Percentiles rank a stretch among this genome's conserved stretches.
phyloP scores from a whole-genome alignment of 1,140 invertebrate species.

The Drosophila gunungcola region DNA sequence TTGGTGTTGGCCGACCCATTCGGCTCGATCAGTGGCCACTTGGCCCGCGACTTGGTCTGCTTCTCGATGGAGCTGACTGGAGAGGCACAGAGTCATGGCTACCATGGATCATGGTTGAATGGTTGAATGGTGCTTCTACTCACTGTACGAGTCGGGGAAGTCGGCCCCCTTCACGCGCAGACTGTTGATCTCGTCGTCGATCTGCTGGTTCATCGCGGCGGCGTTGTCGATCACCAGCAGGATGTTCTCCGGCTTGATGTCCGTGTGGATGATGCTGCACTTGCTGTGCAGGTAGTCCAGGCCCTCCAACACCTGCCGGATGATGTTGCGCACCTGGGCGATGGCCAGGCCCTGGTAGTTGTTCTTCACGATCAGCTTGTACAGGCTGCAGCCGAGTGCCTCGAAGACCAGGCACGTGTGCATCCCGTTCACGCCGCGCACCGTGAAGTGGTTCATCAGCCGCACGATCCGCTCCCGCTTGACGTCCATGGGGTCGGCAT shows the following conservation, averaged over 20 bases:
- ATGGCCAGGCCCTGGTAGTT: conserved; percentile 99
- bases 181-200: conserved; percentile 94
- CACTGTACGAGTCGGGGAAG: conserved; percentile 84
- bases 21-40: conserved; percentile 81
- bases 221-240: conserved; percentile 94
- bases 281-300: conserved; percentile 98
- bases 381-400: conserved; percentile 98
- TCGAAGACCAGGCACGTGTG: conserved; percentile 99
- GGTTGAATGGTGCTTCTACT: not conserved
- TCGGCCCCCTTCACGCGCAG: conserved; percentile 87
- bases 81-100: not conserved
- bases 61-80: conserved; percentile 84
- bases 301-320: conserved; percentile 96
- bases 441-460: conserved; percentile 98
- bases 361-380: conserved; percentile 99
- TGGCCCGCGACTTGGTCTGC: conserved; percentile 78
- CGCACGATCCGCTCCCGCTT: conserved; percentile 98
- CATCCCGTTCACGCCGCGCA: conserved; percentile 97
- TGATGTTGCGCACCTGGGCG: conserved; percentile 97
- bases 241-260: conserved; percentile 99
- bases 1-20: conserved; percentile 76
- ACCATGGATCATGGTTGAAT: too few relatives aligned
- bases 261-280: conserved; percentile 99
- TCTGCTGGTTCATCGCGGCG: conserved; percentile 93
- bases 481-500: conserved; percentile 94